Conservation (phyloP, 1,140 invertebrate genomes). For the Tyrophagus putrescentiae region DNA sequence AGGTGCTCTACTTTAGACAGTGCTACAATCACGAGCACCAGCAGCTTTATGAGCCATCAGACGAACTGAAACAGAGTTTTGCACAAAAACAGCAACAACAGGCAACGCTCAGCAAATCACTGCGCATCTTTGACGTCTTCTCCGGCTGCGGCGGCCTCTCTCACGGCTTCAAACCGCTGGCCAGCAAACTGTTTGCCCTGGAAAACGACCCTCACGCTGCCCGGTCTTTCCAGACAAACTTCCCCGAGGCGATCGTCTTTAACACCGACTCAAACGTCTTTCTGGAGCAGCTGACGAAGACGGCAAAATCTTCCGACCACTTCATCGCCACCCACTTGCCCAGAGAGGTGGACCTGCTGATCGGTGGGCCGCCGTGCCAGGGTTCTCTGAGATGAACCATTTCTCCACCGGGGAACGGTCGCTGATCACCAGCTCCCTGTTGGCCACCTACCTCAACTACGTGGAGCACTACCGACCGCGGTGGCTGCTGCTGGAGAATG, state of each 20-base stretch:
- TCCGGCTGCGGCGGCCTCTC: slow-evolving; percentile 61
- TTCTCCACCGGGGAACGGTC: slow-evolving; percentile 76
- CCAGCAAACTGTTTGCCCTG: slow-evolving; percentile 59
- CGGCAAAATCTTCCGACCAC: slow-evolving; percentile 27
- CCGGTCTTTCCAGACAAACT: slow-evolving; percentile 60
- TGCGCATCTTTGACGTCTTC: slow-evolving; percentile 65
- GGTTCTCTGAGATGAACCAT: slow-evolving; percentile 72
- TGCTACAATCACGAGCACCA: neutral
- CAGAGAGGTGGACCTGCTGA: slow-evolving; percentile 59
- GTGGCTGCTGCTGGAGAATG: slow-evolving; percentile 73
- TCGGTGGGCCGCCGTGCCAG: slow-evolving; percentile 80
- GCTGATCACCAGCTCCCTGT: slow-evolving; percentile 62
- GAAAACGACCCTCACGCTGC: slow-evolving; percentile 63
- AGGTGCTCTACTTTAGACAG: slow-evolving; percentile 11
- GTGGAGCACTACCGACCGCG: slow-evolving; percentile 72
- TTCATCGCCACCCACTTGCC: slow-evolving; percentile 49
- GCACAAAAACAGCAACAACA: neutral
- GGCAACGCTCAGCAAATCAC: slow-evolving; percentile 34
- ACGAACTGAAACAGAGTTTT: neutral
- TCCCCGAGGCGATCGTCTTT: slow-evolving; percentile 55
- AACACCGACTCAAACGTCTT: slow-evolving; percentile 63
- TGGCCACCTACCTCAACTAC: slow-evolving; percentile 66
- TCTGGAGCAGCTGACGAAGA: slow-evolving; percentile 48
- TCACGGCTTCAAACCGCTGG: slow-evolving; percentile 49
- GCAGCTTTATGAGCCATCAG: neutral